These are phyloP conservation scores for Holothuria glaberrima DNA, from an alignment of 35 echinoderm and acorn worm genomes.

Conservation along the genomic window DNA sequence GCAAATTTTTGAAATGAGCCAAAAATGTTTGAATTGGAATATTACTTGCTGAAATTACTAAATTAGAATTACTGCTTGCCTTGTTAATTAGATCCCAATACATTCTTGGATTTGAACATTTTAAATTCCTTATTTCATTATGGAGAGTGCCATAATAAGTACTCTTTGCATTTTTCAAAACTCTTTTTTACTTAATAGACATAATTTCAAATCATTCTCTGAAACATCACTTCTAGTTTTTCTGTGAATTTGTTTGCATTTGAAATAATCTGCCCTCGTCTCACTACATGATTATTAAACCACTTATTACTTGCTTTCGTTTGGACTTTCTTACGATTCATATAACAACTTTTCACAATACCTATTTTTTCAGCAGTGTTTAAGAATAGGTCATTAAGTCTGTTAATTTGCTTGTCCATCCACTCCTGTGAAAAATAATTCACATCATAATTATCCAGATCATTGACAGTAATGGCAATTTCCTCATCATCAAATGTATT, in stretches of 20 bases:
- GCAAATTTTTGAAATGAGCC: too few species aligned
- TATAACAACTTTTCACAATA: background rate
- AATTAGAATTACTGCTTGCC: too few species aligned
- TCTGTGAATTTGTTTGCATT: conserved; percentile 9
- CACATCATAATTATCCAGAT: too few species aligned
- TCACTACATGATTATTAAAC: too few species aligned
- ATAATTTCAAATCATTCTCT: conserved; percentile 3
- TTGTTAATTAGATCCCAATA: too few species aligned
- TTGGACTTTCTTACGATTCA: background rate
- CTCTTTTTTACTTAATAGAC: background rate
- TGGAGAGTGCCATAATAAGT: conserved; percentile 10
- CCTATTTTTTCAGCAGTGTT: conserved; percentile 9
- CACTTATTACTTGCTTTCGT: conserved; percentile 1
- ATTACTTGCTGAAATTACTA: too few species aligned
- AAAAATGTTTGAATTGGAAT: too few species aligned
- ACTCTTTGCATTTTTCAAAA: background rate
- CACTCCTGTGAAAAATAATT: conserved; percentile 5
- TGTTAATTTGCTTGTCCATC: conserved; percentile 6
- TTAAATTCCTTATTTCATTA: conserved; percentile 1
- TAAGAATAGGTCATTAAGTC: background rate
- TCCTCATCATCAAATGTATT: background rate
- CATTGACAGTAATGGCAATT: background rate
- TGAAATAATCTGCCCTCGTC: background rate
- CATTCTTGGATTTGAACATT: too few species aligned
- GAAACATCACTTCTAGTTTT: conserved; percentile 12